Base-by-base conservation (phyloP, 53 echinoderm and acorn worm genomes). In the Hippasteria phrygiana region DNA sequence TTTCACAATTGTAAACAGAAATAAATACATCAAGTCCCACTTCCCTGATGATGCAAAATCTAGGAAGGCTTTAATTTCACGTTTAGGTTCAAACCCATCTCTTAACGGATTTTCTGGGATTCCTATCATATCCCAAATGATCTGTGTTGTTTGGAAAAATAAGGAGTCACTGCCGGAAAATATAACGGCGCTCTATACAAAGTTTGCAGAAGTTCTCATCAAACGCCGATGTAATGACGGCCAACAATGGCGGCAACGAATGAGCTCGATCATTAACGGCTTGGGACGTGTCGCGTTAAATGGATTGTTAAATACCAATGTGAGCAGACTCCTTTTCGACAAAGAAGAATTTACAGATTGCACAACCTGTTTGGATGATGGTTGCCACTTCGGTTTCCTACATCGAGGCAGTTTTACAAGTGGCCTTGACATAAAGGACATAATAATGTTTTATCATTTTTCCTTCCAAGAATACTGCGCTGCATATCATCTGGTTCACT, bases 401-500 rank as follows among this genome's bases (percentile, higher is more conserved):
- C 74, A 74, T 43, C 20, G 37, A 28, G 74, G 43, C 3, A 74
- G 28, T 14, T 34, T 74, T 3, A 26, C 74, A 24, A 43, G 74
- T 9, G 74, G 74, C 27, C 24, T 74, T 0, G 43, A 74, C 11
- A 9, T 74, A 4, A 43, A 26, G 22, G 74, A 74, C 42, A 45
- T 74, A n/a, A 45, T 74, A 2, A 45, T 28, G 5, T 74, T 74
- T 37, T 17, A 35, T 1, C 74, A 74, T 45, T 35, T 35, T 43
- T 74, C 74, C 20, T 74, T 74, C 24, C 74, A 74, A 27, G 74
- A 74, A 43, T 74, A 74, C 74, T 45, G 2, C 24, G 74, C 74
- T 7, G 74, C 74, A 1, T n/a, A 3, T 3, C 22, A 74, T 2
- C 26, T 74, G 43, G 24, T 37, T 43, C 0, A 74, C 22, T 24